Evolutionary conservation across 2,797 vertebrate genomes (phyloP).

Genomic region (Hydrophis major): DNA sequence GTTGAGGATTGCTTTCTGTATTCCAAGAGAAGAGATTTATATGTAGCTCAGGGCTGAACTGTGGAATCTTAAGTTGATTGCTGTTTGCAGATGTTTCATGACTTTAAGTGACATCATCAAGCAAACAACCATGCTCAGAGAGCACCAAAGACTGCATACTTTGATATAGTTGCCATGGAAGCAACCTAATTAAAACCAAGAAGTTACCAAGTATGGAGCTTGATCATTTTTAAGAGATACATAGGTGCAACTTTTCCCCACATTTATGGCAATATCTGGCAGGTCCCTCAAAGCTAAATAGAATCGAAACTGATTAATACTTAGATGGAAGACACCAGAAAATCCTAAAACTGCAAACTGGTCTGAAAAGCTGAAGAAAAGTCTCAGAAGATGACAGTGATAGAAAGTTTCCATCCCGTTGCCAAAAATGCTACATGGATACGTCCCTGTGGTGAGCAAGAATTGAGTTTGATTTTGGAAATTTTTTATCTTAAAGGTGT

Average conservation of each 20-base stretch:
- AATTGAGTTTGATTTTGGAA: not conserved
- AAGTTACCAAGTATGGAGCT: not conserved
- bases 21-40: not conserved
- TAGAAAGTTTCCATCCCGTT: not conserved
- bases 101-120: not conserved
- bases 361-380: not conserved
- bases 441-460: not conserved
- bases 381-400: not conserved
- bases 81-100: not conserved
- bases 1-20: not conserved
- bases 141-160: not conserved
- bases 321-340: not conserved
- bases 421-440: not conserved
- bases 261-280: not conserved
- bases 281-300: not conserved
- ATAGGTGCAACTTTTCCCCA: not conserved
- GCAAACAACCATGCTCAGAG: not conserved
- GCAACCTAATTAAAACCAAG: not conserved
- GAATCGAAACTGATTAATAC: not conserved
- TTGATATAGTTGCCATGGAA: not conserved
- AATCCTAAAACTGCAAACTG: not conserved
- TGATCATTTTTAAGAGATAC: not conserved
- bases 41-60: not conserved
- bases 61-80: not conserved
- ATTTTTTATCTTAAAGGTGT: not conserved